Evolutionary conservation across 2,888 invertebrate species (phyloP).

Genomic region (Eupithecia dodoneata): DNA sequence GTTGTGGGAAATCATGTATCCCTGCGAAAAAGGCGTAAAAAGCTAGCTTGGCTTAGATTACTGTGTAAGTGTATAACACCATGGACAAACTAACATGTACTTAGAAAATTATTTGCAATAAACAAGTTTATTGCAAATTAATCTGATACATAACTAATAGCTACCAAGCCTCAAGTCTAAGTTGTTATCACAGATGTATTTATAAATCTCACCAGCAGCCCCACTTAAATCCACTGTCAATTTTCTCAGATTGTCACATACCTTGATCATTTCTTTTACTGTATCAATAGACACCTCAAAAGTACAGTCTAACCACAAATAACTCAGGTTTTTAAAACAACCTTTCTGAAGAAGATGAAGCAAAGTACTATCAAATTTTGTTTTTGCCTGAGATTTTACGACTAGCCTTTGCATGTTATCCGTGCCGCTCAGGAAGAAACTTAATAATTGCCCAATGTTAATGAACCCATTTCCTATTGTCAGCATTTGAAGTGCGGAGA

Average conservation of each 20-base stretch:
- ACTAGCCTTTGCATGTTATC: constrained; percentile 67
- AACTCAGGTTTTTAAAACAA: constrained; percentile 64
- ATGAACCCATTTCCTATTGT: constrained; percentile 77
- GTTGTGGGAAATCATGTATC: not conserved
- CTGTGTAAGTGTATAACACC: not conserved
- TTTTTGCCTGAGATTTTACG: constrained; percentile 75
- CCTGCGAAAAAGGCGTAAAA: not conserved
- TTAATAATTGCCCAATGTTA: constrained; percentile 67
- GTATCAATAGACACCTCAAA: constrained; percentile 72
- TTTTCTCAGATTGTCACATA: constrained; percentile 67
- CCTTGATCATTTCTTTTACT: constrained; percentile 68
- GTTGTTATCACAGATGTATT: constrained; percentile 73
- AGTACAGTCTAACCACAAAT: constrained; percentile 78
- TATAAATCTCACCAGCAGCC: constrained; percentile 66
- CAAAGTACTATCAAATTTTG: constrained; percentile 68
- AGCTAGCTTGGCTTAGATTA: constrained; percentile 1
- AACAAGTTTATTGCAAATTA: not conserved
- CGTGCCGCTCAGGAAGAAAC: constrained; percentile 73
- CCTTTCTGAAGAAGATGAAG: constrained; percentile 67
- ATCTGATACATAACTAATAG: constrained; percentile 57
- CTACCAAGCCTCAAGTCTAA: constrained; percentile 75
- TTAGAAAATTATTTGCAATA: not conserved
- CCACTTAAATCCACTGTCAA: constrained; percentile 72
- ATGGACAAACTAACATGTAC: not conserved
- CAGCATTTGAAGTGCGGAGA: constrained; percentile 65